Conservation (phyloP, 2,797 vertebrate genomes). For the Luscinia megarhynchos region DNA sequence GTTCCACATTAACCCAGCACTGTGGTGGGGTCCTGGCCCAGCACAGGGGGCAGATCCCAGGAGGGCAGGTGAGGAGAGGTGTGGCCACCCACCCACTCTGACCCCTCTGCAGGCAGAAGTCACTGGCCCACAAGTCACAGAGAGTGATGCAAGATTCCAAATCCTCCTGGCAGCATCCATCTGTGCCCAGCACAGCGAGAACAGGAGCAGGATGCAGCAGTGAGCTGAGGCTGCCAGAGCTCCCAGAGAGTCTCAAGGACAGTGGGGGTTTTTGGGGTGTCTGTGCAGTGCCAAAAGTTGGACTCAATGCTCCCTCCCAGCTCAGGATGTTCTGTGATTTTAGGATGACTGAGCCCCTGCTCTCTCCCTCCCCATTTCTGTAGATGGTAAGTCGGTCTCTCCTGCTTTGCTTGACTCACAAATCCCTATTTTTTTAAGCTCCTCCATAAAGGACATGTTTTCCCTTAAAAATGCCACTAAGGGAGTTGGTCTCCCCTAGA, state of each 20-base stretch:
- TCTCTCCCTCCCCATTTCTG: not conserved
- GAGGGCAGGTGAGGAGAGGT: not conserved
- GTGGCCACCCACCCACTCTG: accelerated
- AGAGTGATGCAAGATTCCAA: accelerated
- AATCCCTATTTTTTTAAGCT: not conserved
- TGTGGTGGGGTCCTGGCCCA: not conserved
- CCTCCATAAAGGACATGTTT: not conserved
- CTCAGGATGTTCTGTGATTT: not conserved
- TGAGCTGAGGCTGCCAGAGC: not conserved
- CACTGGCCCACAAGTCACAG: accelerated
- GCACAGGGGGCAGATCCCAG: not conserved
- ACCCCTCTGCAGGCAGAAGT: not conserved
- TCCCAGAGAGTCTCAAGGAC: not conserved
- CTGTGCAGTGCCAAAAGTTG: not conserved
- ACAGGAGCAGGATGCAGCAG: not conserved
- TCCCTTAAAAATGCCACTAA: not conserved
- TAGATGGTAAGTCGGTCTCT: accelerated
- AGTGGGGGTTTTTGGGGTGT: not conserved
- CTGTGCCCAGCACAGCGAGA: accelerated
- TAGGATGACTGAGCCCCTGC: not conserved
- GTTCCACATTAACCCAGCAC: not conserved
- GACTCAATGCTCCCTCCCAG: not conserved
- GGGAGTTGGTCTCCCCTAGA: not conserved
- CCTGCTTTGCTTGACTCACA: not conserved
- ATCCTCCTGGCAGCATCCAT: not conserved